Conservation (phyloP, 2,888 invertebrate species). For the Bruchidius siliquastri region DNA sequence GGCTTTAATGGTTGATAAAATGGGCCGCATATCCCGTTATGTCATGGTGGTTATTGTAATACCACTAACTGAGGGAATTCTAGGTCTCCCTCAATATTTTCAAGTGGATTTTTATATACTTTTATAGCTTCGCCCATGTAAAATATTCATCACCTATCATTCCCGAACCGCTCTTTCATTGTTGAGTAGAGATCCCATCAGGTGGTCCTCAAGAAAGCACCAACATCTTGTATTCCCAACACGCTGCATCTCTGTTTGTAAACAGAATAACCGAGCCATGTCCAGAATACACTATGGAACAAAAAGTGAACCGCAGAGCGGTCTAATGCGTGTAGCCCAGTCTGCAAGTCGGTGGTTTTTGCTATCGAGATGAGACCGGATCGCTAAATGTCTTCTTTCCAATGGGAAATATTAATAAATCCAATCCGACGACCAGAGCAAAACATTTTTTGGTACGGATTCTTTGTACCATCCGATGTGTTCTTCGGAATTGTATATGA, state of each 20-base stretch:
- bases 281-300: conserved; percentile 35
- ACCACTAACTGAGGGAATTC: no score
- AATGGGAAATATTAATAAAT: neutral
- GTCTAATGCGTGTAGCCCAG: neutral
- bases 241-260: conserved; percentile 43
- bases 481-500: neutral
- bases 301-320: neutral
- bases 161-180: neutral
- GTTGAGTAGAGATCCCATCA: neutral
- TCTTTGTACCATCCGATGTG: neutral
- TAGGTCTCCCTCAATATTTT: no score
- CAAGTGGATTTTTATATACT: no score
- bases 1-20: no score
- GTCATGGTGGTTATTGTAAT: no score
- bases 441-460: neutral
- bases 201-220: conserved; percentile 6
- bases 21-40: no score
- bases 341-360: neutral
- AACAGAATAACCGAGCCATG: conserved; percentile 45
- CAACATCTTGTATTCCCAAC: conserved; percentile 36
- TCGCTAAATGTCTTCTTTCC: neutral
- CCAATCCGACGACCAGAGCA: neutral
- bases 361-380: neutral
- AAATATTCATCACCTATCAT: neutral
- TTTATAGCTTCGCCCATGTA: no score